Evolutionary conservation across 2,113 vertebrate genomes (phyloP), one percentile per base, ranked within the genome.

Genomic region (Sminthopsis crassicaudata): DNA sequence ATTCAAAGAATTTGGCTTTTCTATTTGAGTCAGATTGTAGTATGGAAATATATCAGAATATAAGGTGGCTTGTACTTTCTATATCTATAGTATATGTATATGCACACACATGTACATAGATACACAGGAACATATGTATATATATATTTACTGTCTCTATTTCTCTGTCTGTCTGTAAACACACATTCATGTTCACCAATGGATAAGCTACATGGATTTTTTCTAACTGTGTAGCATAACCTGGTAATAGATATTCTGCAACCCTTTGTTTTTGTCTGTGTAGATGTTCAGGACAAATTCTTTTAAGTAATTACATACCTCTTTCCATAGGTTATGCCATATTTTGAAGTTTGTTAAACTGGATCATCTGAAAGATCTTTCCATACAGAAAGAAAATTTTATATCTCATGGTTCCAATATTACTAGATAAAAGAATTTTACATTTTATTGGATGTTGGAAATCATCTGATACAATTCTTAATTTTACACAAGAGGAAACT

Each of bases 1-100:
- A 94, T 30, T n/a, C 2, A 92, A 92, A 94, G 19, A 0, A 57
- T 67, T 93, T 96, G 92, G 89, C 90, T 91, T 67, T 30, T 89
- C 27, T n/a, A 6, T 92, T 92, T 53, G 76, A 90, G 11, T n/a
- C 2, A 9, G 60, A 4, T 9, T 88, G 10, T 51, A 46, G 14
- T 53, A 3, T 50, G 12, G 91, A 90, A 95, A 95, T 90, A 94
- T 94, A 91, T 46, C 14, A 0, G 0, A 2, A 52, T 92, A 19
- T 52, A 1, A 67, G 8, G n/a, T 55, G 27, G 23, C 60, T 46
- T 91, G 42, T 19, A 48, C 14, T 88, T 46, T 42, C 90, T 7
- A 16, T 53, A 76, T 60, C 42, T 57, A 7, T 30, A 50, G 27
- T 14, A 55, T 92, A n/a, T 91, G 36, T 42, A 2, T 89, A 25